Percentiles rank a stretch among this genome's conserved stretches.
Conservation (phyloP, 2,888 invertebrate species). For the Meghimatium bilineatum region DNA sequence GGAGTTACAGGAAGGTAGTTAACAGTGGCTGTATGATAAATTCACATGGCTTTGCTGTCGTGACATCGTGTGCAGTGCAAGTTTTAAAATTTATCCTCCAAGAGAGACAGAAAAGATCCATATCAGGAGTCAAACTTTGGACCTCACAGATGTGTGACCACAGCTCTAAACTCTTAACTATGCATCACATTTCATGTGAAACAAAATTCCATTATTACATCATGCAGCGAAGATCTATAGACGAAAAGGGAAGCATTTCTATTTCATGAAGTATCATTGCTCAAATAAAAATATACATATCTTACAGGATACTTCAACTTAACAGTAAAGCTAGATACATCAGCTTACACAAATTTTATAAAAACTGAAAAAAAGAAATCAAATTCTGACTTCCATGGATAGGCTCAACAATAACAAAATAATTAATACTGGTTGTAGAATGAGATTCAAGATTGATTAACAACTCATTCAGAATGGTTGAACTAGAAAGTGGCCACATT, state of each 20-base stretch:
- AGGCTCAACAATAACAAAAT: not conserved
- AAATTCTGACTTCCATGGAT: not conserved
- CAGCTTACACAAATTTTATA: not conserved
- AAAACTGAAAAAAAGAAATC: not conserved
- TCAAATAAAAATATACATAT: not conserved
- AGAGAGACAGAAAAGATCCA: too few species aligned
- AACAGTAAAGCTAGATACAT: not conserved
- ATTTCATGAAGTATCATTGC: not conserved
- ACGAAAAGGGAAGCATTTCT: not conserved
- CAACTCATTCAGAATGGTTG: not conserved
- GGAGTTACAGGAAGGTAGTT: not conserved
- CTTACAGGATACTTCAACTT: not conserved
- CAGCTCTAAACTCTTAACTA: too few species aligned
- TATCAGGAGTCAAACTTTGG: too few species aligned
- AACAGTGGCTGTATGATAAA: not conserved
- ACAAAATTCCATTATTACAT: too few species aligned
- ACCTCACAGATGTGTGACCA: too few species aligned
- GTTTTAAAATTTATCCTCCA: too few species aligned
- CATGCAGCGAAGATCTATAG: not conserved
- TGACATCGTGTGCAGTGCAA: not conserved
- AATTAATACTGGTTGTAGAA: conserved; percentile 7
- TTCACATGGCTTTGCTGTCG: not conserved
- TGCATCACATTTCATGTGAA: too few species aligned
- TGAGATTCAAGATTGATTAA: not conserved
- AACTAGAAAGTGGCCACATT: too few species aligned